A percentile compares a stretch with the other conserved stretches of the same genome.
Evolutionary conservation across 2,888 invertebrate genomes (phyloP).

Genomic region (Acleris cristana): DNA sequence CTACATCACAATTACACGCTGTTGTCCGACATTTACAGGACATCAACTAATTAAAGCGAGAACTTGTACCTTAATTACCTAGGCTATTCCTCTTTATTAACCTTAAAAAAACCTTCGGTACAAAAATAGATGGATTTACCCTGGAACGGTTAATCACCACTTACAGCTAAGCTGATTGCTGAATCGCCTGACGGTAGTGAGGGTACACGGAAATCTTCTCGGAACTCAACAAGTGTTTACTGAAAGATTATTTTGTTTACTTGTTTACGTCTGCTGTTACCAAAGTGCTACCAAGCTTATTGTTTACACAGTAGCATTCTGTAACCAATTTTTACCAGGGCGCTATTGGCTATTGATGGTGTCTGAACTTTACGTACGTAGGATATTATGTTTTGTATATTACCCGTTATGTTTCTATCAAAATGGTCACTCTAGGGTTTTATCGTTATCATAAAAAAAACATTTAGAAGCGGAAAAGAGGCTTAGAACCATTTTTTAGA

Average conservation of each 20-base stretch:
- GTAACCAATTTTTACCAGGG: no score
- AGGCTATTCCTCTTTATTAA: neutral
- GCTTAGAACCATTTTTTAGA: no score
- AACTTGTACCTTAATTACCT: neutral
- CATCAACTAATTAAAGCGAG: no score
- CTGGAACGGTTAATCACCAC: slow-evolving; percentile 16
- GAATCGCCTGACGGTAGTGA: slow-evolving; percentile 20
- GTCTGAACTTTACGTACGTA: no score
- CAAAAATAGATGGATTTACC: slow-evolving; percentile 20
- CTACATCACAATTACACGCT: no score
- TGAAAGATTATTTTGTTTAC: slow-evolving; percentile 13
- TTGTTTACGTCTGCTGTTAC: neutral
- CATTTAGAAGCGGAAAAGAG: no score
- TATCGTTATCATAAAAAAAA: no score
- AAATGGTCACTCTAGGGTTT: no score
- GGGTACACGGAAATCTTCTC: slow-evolving; percentile 8
- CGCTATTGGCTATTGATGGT: no score
- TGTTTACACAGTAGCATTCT: neutral
- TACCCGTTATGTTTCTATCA: no score
- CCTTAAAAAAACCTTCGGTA: slow-evolving; percentile 13
- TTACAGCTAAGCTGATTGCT: slow-evolving; percentile 24
- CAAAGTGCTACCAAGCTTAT: neutral
- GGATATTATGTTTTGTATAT: no score
- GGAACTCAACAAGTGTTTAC: slow-evolving; percentile 23
- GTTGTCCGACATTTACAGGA: no score